Evolutionary conservation across 2,797 vertebrate species (phyloP).

Genomic region (Tenualosa ilisha): DNA sequence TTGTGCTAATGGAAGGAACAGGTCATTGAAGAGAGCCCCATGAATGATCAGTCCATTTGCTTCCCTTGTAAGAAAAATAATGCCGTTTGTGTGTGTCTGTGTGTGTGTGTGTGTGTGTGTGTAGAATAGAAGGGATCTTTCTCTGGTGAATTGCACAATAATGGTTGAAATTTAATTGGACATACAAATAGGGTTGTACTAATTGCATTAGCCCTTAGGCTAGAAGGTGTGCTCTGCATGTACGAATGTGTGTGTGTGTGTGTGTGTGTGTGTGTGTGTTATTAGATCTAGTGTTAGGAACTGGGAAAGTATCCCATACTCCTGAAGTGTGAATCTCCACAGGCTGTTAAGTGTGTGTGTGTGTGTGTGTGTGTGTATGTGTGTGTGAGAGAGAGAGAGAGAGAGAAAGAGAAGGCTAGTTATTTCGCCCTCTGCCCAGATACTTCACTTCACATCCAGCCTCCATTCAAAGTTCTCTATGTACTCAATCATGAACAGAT

Average conservation of each 20-base stretch:
- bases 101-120: not conserved
- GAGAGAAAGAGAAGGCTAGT: not conserved
- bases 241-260: no score
- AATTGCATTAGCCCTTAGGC: not conserved
- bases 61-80: not conserved
- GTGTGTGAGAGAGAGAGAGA: no score
- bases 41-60: constrained; percentile 11
- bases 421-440: not conserved
- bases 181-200: not conserved
- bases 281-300: not conserved
- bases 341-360: not conserved
- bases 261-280: constrained; percentile 10
- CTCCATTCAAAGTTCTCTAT: no score
- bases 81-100: not conserved
- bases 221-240: not conserved
- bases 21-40: not conserved
- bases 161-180: not conserved
- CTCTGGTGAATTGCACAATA: not conserved
- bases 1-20: not conserved
- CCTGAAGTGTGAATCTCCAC: not conserved
- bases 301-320: not conserved
- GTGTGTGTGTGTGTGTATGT: not conserved
- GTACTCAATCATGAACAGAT: no score
- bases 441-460: not conserved
- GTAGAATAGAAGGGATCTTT: not conserved